Evolutionary conservation across 35 echinoderm and acorn worm genomes (phyloP).

Genomic region (Stichopus chloronotus): DNA sequence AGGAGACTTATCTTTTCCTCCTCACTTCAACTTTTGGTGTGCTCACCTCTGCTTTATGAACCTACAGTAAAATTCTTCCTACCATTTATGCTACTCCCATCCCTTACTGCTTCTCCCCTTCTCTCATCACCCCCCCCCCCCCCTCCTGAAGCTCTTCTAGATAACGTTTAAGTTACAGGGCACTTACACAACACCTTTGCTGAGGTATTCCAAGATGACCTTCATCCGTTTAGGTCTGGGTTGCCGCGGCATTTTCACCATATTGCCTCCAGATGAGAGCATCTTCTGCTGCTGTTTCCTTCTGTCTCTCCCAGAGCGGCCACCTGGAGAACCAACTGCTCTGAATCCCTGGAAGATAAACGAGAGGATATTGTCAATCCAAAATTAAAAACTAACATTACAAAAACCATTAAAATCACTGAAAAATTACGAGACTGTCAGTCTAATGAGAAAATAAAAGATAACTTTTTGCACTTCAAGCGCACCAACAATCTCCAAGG

Average conservation of each 20-base stretch:
- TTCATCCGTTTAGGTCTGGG: slow-evolving; percentile 88
- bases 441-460: no score
- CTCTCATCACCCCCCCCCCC: not conserved
- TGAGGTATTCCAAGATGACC: slow-evolving; percentile 79
- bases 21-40: no score
- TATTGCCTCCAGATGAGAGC: slow-evolving; percentile 64
- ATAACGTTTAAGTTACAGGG: not conserved
- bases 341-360: slow-evolving; percentile 69
- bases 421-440: no score
- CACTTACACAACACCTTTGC: slow-evolving; percentile 79
- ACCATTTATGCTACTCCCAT: no score
- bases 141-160: not conserved
- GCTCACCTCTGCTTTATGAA: no score
- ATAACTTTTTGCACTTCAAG: no score
- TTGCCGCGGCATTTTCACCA: slow-evolving; percentile 81
- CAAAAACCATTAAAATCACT: not conserved
- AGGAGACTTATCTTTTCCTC: no score
- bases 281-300: slow-evolving; percentile 69
- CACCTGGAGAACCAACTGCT: slow-evolving; percentile 65
- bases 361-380: not conserved
- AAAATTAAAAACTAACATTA: not conserved
- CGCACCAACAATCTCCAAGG: no score
- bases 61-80: no score
- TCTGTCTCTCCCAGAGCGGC: slow-evolving; percentile 56
- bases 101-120: not conserved